Percentiles rank a stretch among this genome's conserved stretches.
phyloP scores from a whole-genome alignment of 2,113 vertebrate species.

The Nothoprocta pentlandii region DNA sequence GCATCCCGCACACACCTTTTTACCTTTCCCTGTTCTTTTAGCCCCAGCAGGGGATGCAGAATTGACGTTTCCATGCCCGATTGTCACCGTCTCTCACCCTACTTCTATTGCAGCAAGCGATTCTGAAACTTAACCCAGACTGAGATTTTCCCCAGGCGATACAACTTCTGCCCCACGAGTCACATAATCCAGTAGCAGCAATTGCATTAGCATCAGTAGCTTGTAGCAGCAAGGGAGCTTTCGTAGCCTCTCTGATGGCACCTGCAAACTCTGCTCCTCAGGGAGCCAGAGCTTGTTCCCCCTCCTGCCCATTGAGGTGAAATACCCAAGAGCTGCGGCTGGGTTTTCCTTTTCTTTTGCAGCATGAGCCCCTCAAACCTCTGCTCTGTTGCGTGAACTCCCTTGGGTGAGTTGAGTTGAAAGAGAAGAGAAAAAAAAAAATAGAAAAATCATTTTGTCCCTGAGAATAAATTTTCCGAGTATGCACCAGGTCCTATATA shows the following conservation, averaged over 20 bases:
- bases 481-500: background rate
- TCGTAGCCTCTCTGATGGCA: background rate
- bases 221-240: background rate
- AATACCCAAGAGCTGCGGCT: constrained; percentile 20
- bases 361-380: background rate
- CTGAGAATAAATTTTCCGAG: background rate
- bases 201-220: constrained; percentile 37
- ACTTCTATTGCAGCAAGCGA: background rate
- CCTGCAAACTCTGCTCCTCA: constrained; percentile 31
- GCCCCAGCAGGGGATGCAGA: rapidly evolving
- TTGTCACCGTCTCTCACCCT: background rate
- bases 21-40: background rate
- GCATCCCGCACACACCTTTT: rapidly evolving
- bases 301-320: background rate
- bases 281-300: background rate
- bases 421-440: background rate
- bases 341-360: background rate
- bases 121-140: constrained; percentile 6
- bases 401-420: background rate
- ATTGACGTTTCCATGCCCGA: background rate
- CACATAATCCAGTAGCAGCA: constrained; percentile 3
- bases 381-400: background rate
- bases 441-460: background rate
- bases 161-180: background rate
- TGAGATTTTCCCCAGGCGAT: background rate